Base-by-base conservation (phyloP, 92 coral and sea anemone species). In the Scolanthus callimorphus region DNA sequence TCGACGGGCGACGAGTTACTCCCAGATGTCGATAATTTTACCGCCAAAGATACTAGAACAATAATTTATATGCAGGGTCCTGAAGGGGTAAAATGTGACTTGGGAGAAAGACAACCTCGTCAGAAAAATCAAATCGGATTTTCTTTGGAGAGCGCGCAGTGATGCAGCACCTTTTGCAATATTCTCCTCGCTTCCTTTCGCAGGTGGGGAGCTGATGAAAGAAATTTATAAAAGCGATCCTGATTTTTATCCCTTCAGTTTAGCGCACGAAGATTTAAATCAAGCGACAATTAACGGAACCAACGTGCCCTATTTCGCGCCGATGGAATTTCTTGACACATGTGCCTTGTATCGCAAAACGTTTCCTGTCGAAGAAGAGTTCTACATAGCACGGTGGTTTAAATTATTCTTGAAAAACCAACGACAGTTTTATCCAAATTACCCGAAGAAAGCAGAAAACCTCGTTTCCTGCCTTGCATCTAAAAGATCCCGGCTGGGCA, bases 401-500 rank as follows among this genome's bases (percentile, higher is more conserved):
- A 55, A 68, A 17, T 63, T 59, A 30, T 68, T 83, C 24, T 48
- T 71, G 52, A 63, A 70, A 55, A 59, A 60, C 17, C 91, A 84
- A 29, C 62, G 49, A 46, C n/a, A 34, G 38, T 20, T 74, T 56
- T 27, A 64, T 19, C 63, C 51, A 11, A 72, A 51, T 26, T 49
- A 72, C 17, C 60, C 73, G n/a, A 61, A 70, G 13, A 77, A 48
- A 31, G 72, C 77, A n/a, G 65, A 59, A n/a, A 24, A 69, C 74
- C 15, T 73, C 94, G 25, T 68, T 92, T 27, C 90, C 96, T 19
- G 76, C 83, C 25, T 57, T 92, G 0, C 79, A 77, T 28, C 60
- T 92, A 3, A n/a, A n/a, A 45, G 85, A 88, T 57, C 90, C 98
- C 17, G 90, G 90, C 46, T 92, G 98, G 98, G 71, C 78, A 4